Base-by-base conservation (phyloP, 2,113 vertebrate genomes). In the Dasyprocta punctata region DNA sequence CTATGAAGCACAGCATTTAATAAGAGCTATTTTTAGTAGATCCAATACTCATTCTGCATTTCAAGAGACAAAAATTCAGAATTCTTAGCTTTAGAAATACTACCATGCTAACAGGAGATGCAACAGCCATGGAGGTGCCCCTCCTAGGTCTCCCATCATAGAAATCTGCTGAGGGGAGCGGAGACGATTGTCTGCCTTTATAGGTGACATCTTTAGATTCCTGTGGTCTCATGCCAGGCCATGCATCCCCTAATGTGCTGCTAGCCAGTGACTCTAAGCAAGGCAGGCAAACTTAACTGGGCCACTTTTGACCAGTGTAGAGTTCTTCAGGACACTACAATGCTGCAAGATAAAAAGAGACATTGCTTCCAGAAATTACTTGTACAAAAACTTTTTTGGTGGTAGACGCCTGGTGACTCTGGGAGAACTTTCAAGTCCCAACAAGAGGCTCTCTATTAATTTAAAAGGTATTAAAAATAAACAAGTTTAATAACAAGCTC, bases 401-500 rank as follows among this genome's bases (percentile, higher is more conserved):
- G 36, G 67, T 61, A 89, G 65, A 84, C 56, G 88, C 19, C 54
- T 61, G 83, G n/a, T 41, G 52, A 90, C 63, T 54, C 41, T 54
- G 28, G 30, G 20, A 60, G 12, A 81, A 49, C 33, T 84, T 49
- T 85, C 58, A 93, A 83, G 30, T 52, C 38, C 44, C 84, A 86
- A 7, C 3, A 93, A 92, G 88, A 97, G 47, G 17, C 5, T 44
- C 38, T 92, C 28, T 56, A 49, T 88, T 63, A 58, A 86, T 78
- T n/a, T 44, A 95, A 95, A 89, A n/a, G 33, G 36, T 11, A 95
- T 84, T n/a, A 47, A 67, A 90, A 41, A 86, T 12, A 78, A 90
- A 44, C 8, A 8, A 80, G 73, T 81, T 86, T 85, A 94, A 69
- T 41, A 44, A 89, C 13, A 94, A 89, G 38, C 75, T 95, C 52